Evolutionary conservation across 1,140 invertebrate species (phyloP).

Genomic region (Maconellicoccus hirsutus): DNA sequence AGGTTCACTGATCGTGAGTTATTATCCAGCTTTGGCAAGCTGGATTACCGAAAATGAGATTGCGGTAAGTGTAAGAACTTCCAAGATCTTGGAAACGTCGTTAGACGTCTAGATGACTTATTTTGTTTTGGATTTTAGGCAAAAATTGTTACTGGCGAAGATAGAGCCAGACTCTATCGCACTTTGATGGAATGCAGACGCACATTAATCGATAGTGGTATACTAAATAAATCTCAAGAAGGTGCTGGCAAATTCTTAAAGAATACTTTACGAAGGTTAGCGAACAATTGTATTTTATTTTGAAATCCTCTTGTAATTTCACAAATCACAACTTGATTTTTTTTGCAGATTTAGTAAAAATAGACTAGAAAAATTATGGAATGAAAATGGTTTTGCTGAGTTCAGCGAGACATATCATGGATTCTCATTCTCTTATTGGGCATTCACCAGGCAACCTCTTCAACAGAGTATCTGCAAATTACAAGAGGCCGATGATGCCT

Average conservation of each 20-base stretch:
- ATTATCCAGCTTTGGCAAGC: slow-evolving; percentile 69
- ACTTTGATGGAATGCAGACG: slow-evolving; percentile 66
- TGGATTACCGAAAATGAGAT: slow-evolving; percentile 76
- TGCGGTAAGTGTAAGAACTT: slow-evolving; percentile 37
- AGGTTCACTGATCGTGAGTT: slow-evolving; percentile 81
- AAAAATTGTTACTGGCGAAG: slow-evolving; percentile 65
- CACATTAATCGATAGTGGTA: slow-evolving; percentile 66
- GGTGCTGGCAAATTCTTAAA: slow-evolving; percentile 64
- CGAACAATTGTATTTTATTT: background rate
- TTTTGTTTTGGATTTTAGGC: slow-evolving; percentile 38
- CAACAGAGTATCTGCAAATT: slow-evolving; percentile 70
- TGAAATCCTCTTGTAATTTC: background rate
- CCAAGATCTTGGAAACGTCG: background rate
- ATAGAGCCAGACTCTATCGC: slow-evolving; percentile 65
- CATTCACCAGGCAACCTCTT: slow-evolving; percentile 67
- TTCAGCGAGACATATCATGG: slow-evolving; percentile 76
- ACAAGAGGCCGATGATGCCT: slow-evolving; percentile 74
- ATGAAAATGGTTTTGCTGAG: slow-evolving; percentile 58
- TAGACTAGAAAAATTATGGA: slow-evolving; percentile 69
- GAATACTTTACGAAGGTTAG: slow-evolving; percentile 65
- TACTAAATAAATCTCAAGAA: slow-evolving; percentile 70
- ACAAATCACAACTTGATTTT: slow-evolving; percentile 24
- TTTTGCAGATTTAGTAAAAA: slow-evolving; percentile 66
- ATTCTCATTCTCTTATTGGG: slow-evolving; percentile 78
- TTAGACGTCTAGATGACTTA: background rate